A percentile compares a stretch with the other conserved stretches of the same genome.
These are phyloP conservation scores for Gonioctena quinquepunctata DNA, from an alignment of 1,140 invertebrate genomes.

Conservation along the genomic window DNA sequence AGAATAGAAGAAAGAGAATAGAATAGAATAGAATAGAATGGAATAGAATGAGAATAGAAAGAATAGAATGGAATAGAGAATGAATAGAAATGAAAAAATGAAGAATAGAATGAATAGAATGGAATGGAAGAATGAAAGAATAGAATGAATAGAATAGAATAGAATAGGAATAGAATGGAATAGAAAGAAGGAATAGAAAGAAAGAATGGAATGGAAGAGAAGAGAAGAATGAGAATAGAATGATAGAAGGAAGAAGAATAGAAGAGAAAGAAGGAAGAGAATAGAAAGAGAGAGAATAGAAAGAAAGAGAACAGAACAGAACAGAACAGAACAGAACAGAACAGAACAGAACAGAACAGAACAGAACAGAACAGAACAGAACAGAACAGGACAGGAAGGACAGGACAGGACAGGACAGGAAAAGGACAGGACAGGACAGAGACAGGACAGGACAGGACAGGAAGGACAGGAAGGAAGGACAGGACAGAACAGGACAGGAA, in stretches of 20 bases:
- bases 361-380: background rate
- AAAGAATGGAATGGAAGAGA: background rate
- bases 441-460: too few species aligned
- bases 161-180: too few species aligned
- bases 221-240: background rate
- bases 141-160: background rate
- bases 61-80: too few species aligned
- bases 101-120: too few species aligned
- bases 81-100: too few species aligned
- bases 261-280: background rate
- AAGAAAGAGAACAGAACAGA: background rate
- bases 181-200: background rate
- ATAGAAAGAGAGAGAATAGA: background rate
- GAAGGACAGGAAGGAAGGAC: background rate
- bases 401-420: too few species aligned
- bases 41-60: too few species aligned
- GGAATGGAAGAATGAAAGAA: background rate
- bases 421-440: too few species aligned
- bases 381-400: background rate
- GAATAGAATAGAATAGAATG: too few species aligned
- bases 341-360: background rate
- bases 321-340: background rate
- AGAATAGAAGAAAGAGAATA: too few species aligned
- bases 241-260: background rate
- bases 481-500: too few species aligned